Percentiles rank a stretch among this genome's conserved stretches.
Conservation (phyloP, 1,140 invertebrate species). For the Phymorhynchus buccinoides region DNA sequence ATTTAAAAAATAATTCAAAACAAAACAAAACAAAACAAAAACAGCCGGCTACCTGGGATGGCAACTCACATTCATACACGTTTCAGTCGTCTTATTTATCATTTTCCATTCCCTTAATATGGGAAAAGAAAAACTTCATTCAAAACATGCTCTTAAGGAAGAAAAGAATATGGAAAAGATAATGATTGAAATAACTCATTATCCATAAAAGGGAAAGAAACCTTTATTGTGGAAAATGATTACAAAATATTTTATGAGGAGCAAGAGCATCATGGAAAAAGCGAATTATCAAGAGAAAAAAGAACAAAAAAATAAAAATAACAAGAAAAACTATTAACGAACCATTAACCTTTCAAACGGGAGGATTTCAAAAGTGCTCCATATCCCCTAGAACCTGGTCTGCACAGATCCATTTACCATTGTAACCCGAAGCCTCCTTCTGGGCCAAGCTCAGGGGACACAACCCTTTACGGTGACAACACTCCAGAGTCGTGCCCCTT, state of each 20-base stretch:
- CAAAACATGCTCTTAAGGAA: neutral
- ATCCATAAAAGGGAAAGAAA: neutral
- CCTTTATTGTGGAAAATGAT: neutral
- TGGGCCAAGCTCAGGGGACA: constrained; percentile 2
- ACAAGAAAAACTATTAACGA: constrained; percentile 16
- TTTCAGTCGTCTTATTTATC: no score
- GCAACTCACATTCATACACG: no score
- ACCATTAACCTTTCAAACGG: constrained; percentile 31
- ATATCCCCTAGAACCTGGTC: constrained; percentile 8
- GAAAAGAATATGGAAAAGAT: neutral
- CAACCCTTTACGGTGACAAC: constrained; percentile 10
- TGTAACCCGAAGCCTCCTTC: constrained; percentile 31
- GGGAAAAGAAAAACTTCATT: no score
- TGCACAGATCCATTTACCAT: constrained; percentile 22
- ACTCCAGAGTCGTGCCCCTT: constrained; percentile 12
- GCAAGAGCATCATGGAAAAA: neutral
- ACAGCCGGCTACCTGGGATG: no score
- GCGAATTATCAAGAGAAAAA: constrained; percentile 18
- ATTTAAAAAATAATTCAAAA: no score
- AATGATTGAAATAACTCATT: neutral
- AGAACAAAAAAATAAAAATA: no score
- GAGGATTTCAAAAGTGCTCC: constrained; percentile 35
- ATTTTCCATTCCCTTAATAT: no score
- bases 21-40: no score
- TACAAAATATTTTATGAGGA: neutral